These are phyloP conservation scores for Hirtodrosophila alboralis DNA, from an alignment of 2,888 invertebrate genomes.

Conservation along the genomic window DNA sequence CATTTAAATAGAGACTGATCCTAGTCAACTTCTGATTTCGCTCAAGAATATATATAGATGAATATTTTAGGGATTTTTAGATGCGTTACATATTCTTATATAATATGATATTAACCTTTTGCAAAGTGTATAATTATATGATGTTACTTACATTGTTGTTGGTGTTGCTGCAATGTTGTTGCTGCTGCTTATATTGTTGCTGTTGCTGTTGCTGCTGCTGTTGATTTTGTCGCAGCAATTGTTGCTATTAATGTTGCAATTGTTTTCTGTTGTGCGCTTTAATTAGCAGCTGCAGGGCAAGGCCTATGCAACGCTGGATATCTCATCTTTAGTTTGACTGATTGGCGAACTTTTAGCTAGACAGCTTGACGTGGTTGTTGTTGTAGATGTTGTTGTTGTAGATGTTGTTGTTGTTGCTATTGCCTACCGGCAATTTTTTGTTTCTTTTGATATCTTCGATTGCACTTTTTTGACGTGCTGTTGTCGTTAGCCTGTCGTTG, in stretches of 20 bases:
- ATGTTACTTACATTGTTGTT: conserved; percentile 64
- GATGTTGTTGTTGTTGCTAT: conserved; percentile 26
- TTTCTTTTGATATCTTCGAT: conserved; percentile 55
- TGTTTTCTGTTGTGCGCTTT: conserved; percentile 44
- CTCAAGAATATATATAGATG: no score
- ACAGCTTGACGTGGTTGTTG: conserved; percentile 35
- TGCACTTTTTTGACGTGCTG: conserved; percentile 56
- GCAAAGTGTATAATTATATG: no score
- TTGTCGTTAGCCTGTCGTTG: conserved; percentile 55
- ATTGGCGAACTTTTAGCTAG: conserved; percentile 59
- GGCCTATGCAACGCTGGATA: conserved; percentile 34
- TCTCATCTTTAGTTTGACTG: conserved; percentile 61
- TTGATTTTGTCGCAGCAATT: conserved; percentile 5
- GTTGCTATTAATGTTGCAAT: conserved; percentile 29
- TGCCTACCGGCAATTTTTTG: conserved; percentile 33
- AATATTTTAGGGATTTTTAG: no score
- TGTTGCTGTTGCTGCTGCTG: conserved; percentile 19
- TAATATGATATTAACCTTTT: no score
- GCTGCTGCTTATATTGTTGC: conserved; percentile 16
- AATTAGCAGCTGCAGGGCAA: conserved; percentile 74
- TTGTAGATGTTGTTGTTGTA: conserved; percentile 26
- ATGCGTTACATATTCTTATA: no score
- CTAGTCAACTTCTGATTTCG: no score
- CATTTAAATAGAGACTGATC: no score
- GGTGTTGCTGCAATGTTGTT: conserved; percentile 29